phyloP scores from a whole-genome alignment of 2,113 vertebrate species.

The Mystacornis crossleyi region DNA sequence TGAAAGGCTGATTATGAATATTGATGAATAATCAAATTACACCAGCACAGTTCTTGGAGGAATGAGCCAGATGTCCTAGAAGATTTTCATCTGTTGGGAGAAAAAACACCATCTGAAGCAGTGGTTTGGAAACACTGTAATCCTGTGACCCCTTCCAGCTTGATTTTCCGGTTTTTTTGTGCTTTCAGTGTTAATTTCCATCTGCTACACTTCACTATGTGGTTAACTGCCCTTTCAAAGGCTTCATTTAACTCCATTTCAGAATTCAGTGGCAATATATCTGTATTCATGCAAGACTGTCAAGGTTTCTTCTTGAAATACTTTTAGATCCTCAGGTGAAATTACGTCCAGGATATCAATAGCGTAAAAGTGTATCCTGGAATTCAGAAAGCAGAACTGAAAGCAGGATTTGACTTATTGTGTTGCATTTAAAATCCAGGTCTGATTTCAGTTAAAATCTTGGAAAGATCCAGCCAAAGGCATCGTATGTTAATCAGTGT shows the following conservation, averaged over 20 bases:
- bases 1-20: background rate
- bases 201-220: background rate
- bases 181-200: background rate
- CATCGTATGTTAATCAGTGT: background rate
- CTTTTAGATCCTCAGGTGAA: conserved; percentile 27
- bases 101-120: background rate
- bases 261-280: background rate
- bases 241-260: background rate
- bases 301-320: background rate
- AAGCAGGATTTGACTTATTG: conserved; percentile 38
- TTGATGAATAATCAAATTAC: background rate
- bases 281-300: background rate
- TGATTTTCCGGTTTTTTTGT: background rate
- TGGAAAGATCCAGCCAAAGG: background rate
- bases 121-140: background rate
- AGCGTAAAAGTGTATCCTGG: background rate
- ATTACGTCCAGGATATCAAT: conserved; percentile 13
- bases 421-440: conserved; percentile 1
- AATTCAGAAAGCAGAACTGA: conserved; percentile 37
- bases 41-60: background rate
- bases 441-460: conserved; percentile 56
- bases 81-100: background rate
- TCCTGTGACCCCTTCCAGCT: background rate
- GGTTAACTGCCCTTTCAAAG: background rate
- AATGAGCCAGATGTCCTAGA: background rate